Percentiles rank a stretch among this genome's conserved stretches.
phyloP scores from a whole-genome alignment of 2,797 vertebrate species.

The Micropoecilia bifurca region DNA sequence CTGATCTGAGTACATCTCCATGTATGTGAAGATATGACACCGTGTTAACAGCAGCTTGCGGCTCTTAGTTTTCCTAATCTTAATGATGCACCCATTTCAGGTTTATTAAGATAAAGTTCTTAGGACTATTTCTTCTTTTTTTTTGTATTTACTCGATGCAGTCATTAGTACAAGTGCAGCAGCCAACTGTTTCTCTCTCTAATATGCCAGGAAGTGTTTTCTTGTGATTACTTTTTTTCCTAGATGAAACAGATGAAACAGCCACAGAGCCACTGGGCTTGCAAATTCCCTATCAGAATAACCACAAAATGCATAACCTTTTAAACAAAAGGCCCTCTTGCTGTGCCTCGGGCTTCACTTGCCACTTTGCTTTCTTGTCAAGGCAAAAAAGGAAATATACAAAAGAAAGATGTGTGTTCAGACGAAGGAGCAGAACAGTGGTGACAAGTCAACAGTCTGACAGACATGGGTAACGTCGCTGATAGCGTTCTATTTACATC shows the following conservation, averaged over 20 bases:
- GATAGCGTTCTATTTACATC: conserved; percentile 64
- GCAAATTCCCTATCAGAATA: conserved; percentile 58
- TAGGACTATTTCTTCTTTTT: background rate
- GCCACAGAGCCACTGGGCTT: conserved; percentile 29
- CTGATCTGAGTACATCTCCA: background rate
- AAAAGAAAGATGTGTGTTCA: conserved; percentile 46
- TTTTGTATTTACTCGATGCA: background rate
- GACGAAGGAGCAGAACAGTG: conserved; percentile 61
- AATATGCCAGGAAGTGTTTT: background rate
- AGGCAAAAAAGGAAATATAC: conserved; percentile 60
- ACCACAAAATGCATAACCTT: conserved; percentile 67
- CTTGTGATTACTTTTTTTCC: conserved; percentile 41
- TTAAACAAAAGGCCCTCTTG: conserved; percentile 71
- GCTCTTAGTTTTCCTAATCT: background rate
- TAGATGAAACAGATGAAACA: conserved; percentile 46
- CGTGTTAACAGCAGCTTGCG: background rate
- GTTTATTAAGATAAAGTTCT: background rate
- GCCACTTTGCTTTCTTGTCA: conserved; percentile 72
- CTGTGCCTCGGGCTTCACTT: conserved; percentile 69
- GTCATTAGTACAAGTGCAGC: background rate
- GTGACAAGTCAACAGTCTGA: conserved; percentile 66
- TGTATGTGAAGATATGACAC: background rate
- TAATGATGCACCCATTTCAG: background rate
- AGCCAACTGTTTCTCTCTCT: background rate
- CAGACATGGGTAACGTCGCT: conserved; percentile 56